phyloP scores from a whole-genome alignment of 1,140 invertebrate genomes.

The Lepeophtheirus salmonis region DNA sequence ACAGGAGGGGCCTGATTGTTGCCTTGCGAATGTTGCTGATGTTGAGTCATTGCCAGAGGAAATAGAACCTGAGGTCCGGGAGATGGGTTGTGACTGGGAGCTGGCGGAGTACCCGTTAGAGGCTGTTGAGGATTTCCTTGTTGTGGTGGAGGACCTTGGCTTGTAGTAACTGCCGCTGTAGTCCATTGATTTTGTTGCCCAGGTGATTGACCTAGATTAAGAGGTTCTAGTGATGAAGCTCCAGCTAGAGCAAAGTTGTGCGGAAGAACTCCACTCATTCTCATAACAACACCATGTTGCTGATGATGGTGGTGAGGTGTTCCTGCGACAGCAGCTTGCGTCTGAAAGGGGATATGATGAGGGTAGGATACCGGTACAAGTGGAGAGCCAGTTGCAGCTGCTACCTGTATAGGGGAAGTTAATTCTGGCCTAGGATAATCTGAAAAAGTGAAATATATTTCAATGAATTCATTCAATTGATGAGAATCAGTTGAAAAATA shows the following conservation, averaged over 20 bases:
- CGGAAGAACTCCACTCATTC: background rate
- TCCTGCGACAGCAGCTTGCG: too few relatives aligned
- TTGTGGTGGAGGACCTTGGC: too few relatives aligned
- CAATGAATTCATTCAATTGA: background rate
- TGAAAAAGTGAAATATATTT: background rate
- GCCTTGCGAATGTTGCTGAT: background rate
- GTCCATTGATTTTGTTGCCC: background rate
- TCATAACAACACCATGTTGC: background rate
- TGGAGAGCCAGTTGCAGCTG: background rate
- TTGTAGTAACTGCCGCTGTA: too few relatives aligned
- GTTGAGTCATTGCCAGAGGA: background rate
- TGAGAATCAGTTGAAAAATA: background rate
- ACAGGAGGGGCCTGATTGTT: background rate
- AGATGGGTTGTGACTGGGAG: background rate
- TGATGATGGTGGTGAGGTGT: background rate
- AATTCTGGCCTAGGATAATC: background rate
- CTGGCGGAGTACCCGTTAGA: background rate
- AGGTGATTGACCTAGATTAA: background rate
- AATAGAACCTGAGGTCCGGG: background rate
- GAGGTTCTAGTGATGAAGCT: background rate
- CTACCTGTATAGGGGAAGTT: background rate
- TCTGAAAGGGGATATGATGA: background rate
- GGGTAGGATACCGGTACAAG: background rate
- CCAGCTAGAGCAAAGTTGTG: background rate
- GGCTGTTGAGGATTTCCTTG: background rate